Base-by-base conservation (phyloP, 2,888 invertebrate genomes). In the Notocelia uddmanniana region DNA sequence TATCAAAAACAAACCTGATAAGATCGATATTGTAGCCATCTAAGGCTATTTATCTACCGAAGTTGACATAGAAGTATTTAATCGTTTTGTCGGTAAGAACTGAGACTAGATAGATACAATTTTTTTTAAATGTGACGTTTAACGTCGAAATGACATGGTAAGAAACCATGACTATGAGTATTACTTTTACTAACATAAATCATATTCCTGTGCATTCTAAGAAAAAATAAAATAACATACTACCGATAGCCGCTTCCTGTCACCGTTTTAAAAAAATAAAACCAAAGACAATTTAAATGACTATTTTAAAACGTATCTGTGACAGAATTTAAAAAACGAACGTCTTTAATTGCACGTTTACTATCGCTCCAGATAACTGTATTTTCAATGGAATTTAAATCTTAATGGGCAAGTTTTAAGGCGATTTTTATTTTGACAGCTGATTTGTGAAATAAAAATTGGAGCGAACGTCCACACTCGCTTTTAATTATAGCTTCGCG, bases 401-500 rank as follows among this genome's bases (percentile, higher is more conserved):
- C 76, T 75, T 87, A 83, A 78, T 23, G 0, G 26, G n/a, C 64
- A 58, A 37, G 26, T 0, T 0, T 73, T 82, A 86, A 77, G 79
- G 85, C 81, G 8, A 68, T 77, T 78, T 81, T 82, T 82, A 81
- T 66, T 75, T 74, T 75, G 72, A 64, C 50, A 73, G 74, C 58
- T 75, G 81, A 81, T 83, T 73, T 58, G 73, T 82, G 80, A 71
- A 37, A 81, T 81, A 86, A 86, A 87, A 83, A 78, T 68, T 75
- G 74, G 64, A 78, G 77, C 76, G 78, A 77, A 76, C 78, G 79
- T 75, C 81, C 81, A 80, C 79, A 74, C 73, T 74, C 45, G 45
- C 45, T 74, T 75, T 77, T 89, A 89, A 89, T 89, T 86, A 84
- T 80, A 81, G 80, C 79, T 85, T 78, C 83, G 83, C 85, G 89